Percentiles rank a stretch among this genome's conserved stretches.
These are phyloP conservation scores for Neogale vison DNA, from an alignment of 2,113 vertebrate genomes.

Conservation along the genomic window DNA sequence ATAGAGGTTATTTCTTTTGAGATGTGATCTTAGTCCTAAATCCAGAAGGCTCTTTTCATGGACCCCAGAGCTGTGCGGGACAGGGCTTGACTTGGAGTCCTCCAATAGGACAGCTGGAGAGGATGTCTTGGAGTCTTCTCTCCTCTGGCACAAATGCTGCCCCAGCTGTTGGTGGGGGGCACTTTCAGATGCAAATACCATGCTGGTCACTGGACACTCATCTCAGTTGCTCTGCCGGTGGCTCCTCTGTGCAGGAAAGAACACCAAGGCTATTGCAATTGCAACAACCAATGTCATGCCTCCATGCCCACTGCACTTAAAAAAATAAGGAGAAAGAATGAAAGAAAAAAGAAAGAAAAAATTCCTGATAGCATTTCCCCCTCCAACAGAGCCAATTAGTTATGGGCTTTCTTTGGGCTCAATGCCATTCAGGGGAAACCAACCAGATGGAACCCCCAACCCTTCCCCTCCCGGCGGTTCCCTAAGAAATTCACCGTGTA, in stretches of 20 bases:
- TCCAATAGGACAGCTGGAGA: background rate
- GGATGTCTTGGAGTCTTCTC: background rate
- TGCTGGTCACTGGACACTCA: background rate
- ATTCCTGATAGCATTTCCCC: background rate
- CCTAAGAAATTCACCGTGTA: background rate
- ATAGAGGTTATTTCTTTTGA: background rate
- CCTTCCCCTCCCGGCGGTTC: background rate
- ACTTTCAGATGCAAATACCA: conserved; percentile 54
- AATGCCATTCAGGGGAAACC: conserved; percentile 30
- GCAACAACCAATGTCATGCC: background rate
- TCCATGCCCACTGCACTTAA: background rate
- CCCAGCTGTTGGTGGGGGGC: background rate
- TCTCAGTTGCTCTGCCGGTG: background rate
- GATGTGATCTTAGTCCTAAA: background rate
- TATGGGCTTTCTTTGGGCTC: conserved; percentile 41
- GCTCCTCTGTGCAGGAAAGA: background rate
- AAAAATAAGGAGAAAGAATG: background rate
- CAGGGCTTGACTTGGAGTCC: background rate
- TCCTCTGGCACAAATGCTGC: background rate
- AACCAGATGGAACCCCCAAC: background rate
- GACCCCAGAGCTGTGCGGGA: background rate
- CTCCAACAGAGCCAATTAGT: conserved; percentile 37
- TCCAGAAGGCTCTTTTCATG: background rate
- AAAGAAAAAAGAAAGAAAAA: background rate
- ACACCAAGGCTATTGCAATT: background rate